These are phyloP conservation scores for Crax fasciolata DNA, from an alignment of 2,797 vertebrate genomes.

Conservation along the genomic window DNA sequence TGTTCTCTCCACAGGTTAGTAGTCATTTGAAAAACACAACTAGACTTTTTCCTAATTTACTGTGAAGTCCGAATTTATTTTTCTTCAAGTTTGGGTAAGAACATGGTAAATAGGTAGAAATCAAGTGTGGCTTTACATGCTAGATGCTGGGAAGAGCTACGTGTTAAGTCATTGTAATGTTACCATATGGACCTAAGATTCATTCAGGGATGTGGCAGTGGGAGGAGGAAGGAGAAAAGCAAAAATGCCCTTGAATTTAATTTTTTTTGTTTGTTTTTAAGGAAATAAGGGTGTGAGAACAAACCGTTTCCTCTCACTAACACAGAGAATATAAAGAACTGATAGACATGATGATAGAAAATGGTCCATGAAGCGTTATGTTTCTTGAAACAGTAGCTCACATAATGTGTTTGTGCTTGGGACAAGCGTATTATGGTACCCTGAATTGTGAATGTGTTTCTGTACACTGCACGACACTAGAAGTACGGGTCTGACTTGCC, in stretches of 20 bases:
- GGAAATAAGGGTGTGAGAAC: not conserved
- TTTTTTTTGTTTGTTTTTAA: not conserved
- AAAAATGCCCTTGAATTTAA: not conserved
- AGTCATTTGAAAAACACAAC: not conserved
- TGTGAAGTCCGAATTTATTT: not conserved
- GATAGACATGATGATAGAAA: not conserved
- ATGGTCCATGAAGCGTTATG: not conserved
- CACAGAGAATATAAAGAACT: not conserved
- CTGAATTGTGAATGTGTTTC: not conserved
- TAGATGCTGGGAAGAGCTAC: not conserved
- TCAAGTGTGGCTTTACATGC: not conserved
- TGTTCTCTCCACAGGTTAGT: not conserved
- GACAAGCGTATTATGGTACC: not conserved
- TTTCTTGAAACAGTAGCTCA: not conserved
- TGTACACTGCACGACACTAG: not conserved
- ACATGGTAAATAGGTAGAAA: not conserved
- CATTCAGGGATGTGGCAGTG: not conserved
- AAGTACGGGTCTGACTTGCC: not conserved
- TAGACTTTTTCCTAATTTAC: not conserved
- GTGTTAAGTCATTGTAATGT: not conserved
- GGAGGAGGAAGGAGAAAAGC: not conserved
- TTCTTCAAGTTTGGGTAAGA: not conserved
- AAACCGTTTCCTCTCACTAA: not conserved
- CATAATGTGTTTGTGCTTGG: not conserved
- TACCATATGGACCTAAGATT: not conserved